These are phyloP conservation scores for Rhaphigaster nebulosa DNA, from an alignment of 2,888 invertebrate species.

Conservation along the genomic window DNA sequence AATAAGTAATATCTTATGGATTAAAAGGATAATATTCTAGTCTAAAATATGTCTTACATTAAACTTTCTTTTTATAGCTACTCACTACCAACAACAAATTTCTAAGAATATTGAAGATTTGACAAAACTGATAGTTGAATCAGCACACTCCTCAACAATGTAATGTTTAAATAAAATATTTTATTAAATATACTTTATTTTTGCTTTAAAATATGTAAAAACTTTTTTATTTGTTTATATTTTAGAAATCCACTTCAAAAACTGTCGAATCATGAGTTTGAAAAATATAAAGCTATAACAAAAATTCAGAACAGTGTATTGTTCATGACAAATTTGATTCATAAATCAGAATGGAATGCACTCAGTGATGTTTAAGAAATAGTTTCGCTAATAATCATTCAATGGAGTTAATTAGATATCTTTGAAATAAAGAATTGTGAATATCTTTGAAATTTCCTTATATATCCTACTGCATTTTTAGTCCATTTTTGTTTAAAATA, in stretches of 20 bases:
- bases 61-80: constrained; percentile 1
- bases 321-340: constrained; percentile 55
- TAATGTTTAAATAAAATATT: background rate
- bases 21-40: background rate
- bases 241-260: background rate
- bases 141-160: background rate
- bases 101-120: constrained; percentile 46
- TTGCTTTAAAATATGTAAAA: background rate
- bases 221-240: background rate
- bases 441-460: background rate
- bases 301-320: constrained; percentile 54
- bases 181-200: background rate
- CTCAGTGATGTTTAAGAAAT: background rate
- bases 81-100: constrained; percentile 49
- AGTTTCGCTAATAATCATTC: background rate
- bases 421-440: background rate
- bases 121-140: constrained; percentile 13
- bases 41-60: background rate
- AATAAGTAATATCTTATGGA: constrained; percentile 1
- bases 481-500: too few species aligned
- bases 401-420: background rate
- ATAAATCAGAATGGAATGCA: constrained; percentile 47
- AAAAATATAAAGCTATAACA: constrained; percentile 40
- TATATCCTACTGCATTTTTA: background rate
- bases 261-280: background rate